Evolutionary conservation across 1,140 invertebrate species (phyloP), one percentile per base, ranked within the genome.

Genomic region (Caenorhabditis briggsae): DNA sequence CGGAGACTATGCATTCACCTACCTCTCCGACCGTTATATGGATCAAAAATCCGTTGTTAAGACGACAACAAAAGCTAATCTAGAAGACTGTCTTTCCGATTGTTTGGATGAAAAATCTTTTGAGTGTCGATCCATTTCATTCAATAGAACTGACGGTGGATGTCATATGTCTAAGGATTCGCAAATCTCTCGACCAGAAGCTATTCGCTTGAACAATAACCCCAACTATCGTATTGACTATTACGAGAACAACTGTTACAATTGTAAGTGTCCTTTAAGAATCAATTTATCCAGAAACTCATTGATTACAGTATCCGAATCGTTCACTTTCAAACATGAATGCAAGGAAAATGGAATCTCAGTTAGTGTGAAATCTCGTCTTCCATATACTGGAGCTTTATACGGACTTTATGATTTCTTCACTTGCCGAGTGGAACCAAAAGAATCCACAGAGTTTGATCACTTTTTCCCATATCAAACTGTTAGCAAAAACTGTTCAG

Each of bases 391-490:
- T 53, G 91, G 91, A 87, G 91, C 91, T 12, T 86, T 92, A 2
- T 92, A 92, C 78, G 91, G 92, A 25, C 89, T 92, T 14, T 92
- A 92, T 82, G 91, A 92, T 83, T 92, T 92, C 82, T 92, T 92
- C 84, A 90, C 92, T 33, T 92, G 91, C 55, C 70, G 91, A 50
- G 61, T 91, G 25, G 91, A 92, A 70, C 91, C 91, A 23, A 89
- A 89, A 64, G 91, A 92, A 74, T 53, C 83, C 5, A 89, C 83
- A 5, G 70, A 90, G 7, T 92, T 92, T 56, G 91, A 89, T 43
- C 88, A 84, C 48, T 88, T 92, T 48, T 92, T 92, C 88, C 92
- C 92, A 23, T 92, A 89, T 84, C 92, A 91, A 23, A 89, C 88
- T 23, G 14, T 85, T 16, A 89, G 90, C 16, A 89, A 89, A 50